Percentiles rank a stretch among this genome's conserved stretches.
Conservation (phyloP, 2,797 vertebrate species). For the Pangasius macronema region DNA sequence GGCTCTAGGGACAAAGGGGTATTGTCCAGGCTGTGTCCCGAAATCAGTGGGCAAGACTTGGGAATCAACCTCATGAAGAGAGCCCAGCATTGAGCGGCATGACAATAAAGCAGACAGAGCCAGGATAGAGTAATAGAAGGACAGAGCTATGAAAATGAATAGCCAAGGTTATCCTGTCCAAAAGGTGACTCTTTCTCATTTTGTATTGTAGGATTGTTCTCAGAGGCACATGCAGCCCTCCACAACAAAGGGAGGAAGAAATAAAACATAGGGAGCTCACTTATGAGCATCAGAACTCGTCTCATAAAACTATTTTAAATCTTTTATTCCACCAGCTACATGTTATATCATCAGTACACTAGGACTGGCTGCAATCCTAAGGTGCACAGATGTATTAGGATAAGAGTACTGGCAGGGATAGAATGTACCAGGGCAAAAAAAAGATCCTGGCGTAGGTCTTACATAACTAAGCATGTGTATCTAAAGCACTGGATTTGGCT, state of each 20-base stretch:
- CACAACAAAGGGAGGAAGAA: constrained; percentile 41
- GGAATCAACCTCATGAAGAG: constrained; percentile 48
- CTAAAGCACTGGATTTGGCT: neutral
- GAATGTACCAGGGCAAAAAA: constrained; percentile 9
- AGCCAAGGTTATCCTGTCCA: constrained; percentile 33
- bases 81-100: constrained; percentile 53
- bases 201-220: constrained; percentile 10
- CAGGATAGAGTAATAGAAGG: constrained; percentile 34
- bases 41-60: constrained; percentile 53
- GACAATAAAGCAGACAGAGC: constrained; percentile 48
- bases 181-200: constrained; percentile 18
- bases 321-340: neutral
- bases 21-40: constrained; percentile 53
- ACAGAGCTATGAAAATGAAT: constrained; percentile 22
- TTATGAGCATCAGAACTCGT: neutral
- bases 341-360: neutral
- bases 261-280: constrained; percentile 15
- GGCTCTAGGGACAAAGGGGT: constrained; percentile 59
- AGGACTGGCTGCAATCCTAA: neutral
- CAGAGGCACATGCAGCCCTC: constrained; percentile 6
- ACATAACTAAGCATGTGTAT: constrained; percentile 28
- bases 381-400: constrained; percentile 8
- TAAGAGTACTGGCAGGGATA: constrained; percentile 8
- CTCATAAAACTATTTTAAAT: neutral
- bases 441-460: constrained; percentile 26